Conservation (phyloP, 2,888 invertebrate genomes). For the Hypsopygia costalis region DNA sequence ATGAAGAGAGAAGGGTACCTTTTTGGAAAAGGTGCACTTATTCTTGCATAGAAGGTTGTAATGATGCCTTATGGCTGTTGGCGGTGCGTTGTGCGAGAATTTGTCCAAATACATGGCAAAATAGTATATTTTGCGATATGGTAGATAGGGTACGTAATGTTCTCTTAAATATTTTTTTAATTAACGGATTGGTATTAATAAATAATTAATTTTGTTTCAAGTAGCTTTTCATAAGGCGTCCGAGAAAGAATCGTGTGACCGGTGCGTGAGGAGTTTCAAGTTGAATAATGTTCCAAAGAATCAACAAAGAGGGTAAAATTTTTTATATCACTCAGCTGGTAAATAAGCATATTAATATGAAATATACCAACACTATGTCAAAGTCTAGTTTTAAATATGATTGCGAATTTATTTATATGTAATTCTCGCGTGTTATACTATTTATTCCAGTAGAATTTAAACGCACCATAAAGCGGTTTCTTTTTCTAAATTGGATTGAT, state of each 20-base stretch:
- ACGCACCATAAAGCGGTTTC: no score
- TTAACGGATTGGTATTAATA: conserved; percentile 17
- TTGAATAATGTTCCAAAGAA: conserved; percentile 25
- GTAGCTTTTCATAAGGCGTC: conserved; percentile 47
- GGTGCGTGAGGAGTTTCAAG: conserved; percentile 39
- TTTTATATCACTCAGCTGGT: background rate
- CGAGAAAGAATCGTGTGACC: conserved; percentile 44
- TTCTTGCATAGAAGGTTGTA: conserved; percentile 32
- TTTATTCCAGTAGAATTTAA: no score
- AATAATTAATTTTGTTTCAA: conserved; percentile 3
- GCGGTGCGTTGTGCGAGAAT: conserved; percentile 63
- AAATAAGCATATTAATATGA: no score
- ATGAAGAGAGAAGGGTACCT: conserved; percentile 19
- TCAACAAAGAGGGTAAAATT: conserved; percentile 36
- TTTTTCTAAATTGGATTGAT: no score
- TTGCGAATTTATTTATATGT: no score
- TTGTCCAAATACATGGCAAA: conserved; percentile 38
- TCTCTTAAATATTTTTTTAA: conserved; percentile 40
- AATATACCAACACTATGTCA: no score
- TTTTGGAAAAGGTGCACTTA: conserved; percentile 45
- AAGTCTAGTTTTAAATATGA: no score
- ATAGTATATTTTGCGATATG: conserved; percentile 41
- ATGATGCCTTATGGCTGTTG: conserved; percentile 47
- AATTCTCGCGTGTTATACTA: no score
- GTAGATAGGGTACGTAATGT: conserved; percentile 50